Evolutionary conservation across 1,140 invertebrate genomes (phyloP), one percentile per base, ranked within the genome.

Genomic region (Cecropterus lyciades): DNA sequence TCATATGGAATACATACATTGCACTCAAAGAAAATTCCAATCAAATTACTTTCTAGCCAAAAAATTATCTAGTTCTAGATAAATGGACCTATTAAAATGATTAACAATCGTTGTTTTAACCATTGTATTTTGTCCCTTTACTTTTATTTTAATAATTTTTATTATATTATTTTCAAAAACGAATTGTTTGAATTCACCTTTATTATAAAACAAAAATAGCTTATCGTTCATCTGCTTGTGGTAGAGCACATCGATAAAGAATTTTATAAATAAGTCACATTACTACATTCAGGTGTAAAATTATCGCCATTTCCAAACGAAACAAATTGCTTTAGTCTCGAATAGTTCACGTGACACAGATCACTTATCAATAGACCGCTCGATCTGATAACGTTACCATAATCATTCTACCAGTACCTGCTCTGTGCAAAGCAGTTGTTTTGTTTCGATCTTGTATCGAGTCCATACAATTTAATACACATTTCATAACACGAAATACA

Each of bases 321-420:
- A 59, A 59, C 56, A 59, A 59, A 59, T 59, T 59, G 56, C 43
- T 33, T 17, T 30, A 59, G 43, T 15, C 42, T 24, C 27, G 37
- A 43, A 43, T 45, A 57, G 55, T 43, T 57, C 55, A 43, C 20
- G 55, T 57, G 33, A 56, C 27, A 55, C 55, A 57, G 40, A 43
- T 42, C 17, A 57, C 30, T 16, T 57, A 42, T 57, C 55, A 43
- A 45, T 15, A 57, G 17, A 57, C 55, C 40, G 40, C 20, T 43
- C 55, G 17, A 57, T 57, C 55, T 57, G 55, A 57, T 57, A 57
- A 40, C 11, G 16, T 30, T 20, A 5, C 20, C 5, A 8, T 37
- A 11, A 37, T n/a, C n/a, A 27, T 45, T 43, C 55, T 42, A 43
- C 13, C 16, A 24, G 42, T 43, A 45, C 3, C 40, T 27, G 14